These are phyloP conservation scores for Mythimna vitellina DNA, from an alignment of 2,888 invertebrate genomes.

Conservation along the genomic window DNA sequence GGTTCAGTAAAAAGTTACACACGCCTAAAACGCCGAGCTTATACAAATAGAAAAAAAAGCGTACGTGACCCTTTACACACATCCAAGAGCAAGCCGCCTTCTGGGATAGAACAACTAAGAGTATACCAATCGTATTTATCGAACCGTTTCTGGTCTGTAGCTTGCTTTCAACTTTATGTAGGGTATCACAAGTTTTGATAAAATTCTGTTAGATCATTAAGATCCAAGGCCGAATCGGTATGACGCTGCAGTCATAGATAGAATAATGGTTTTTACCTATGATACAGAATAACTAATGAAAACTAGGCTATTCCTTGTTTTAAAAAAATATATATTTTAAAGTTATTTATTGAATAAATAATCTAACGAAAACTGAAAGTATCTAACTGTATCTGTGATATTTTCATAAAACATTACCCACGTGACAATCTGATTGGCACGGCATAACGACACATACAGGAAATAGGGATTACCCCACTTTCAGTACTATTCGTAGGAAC, in stretches of 20 bases:
- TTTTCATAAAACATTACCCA: constrained; percentile 1
- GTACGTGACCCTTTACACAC: no score
- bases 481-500: not conserved
- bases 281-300: no score
- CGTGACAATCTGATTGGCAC: not conserved
- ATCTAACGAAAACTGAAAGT: not conserved
- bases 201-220: not conserved
- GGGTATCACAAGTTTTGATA: not conserved
- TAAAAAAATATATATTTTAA: no score
- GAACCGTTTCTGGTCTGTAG: not conserved
- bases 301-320: no score
- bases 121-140: constrained; percentile 8
- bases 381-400: not conserved
- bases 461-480: not conserved
- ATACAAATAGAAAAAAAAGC: no score
- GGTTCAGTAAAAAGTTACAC: no score
- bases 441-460: constrained; percentile 2
- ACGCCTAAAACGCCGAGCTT: no score
- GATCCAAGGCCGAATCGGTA: not conserved
- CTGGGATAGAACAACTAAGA: no score
- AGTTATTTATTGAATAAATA: not conserved
- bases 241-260: not conserved
- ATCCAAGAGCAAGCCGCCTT: no score
- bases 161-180: not conserved
- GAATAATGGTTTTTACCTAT: not conserved